Evolutionary conservation across 2,797 vertebrate genomes (phyloP).

Genomic region (Lithobates pipiens): DNA sequence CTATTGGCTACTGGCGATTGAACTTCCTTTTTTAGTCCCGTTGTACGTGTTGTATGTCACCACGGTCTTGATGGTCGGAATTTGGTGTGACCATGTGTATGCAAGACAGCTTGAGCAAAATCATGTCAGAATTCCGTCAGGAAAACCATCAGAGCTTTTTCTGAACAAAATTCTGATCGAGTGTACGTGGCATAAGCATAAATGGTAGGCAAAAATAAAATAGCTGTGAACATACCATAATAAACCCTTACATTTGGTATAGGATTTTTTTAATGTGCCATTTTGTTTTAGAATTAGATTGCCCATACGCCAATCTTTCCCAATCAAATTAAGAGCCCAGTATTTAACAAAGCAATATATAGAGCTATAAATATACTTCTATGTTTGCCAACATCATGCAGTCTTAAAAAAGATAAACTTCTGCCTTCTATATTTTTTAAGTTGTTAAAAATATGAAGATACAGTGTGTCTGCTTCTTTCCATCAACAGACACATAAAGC

Average conservation of each 20-base stretch:
- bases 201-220: not conserved
- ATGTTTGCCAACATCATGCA: conserved; percentile 37
- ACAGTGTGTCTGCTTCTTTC: conserved; percentile 70
- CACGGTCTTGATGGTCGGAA: too few species aligned
- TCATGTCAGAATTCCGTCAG: too few species aligned
- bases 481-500: conserved; percentile 75
- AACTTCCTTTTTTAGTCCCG: too few species aligned
- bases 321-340: conserved; percentile 28
- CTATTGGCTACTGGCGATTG: too few species aligned
- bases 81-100: too few species aligned
- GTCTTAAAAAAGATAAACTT: conserved; percentile 40
- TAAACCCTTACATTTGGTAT: not conserved
- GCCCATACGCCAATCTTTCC: conserved; percentile 4
- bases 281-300: not conserved
- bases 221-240: not conserved
- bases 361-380: conserved; percentile 28
- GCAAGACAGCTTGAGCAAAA: too few species aligned
- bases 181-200: too few species aligned
- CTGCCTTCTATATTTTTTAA: conserved; percentile 40
- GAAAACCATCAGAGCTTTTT: too few species aligned
- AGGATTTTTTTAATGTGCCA: not conserved
- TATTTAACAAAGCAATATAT: conserved; percentile 29
- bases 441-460: conserved; percentile 64
- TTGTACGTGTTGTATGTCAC: too few species aligned
- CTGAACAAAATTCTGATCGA: too few species aligned